phyloP scores from a whole-genome alignment of 2,797 vertebrate species.

The Galagoides demidoff region DNA sequence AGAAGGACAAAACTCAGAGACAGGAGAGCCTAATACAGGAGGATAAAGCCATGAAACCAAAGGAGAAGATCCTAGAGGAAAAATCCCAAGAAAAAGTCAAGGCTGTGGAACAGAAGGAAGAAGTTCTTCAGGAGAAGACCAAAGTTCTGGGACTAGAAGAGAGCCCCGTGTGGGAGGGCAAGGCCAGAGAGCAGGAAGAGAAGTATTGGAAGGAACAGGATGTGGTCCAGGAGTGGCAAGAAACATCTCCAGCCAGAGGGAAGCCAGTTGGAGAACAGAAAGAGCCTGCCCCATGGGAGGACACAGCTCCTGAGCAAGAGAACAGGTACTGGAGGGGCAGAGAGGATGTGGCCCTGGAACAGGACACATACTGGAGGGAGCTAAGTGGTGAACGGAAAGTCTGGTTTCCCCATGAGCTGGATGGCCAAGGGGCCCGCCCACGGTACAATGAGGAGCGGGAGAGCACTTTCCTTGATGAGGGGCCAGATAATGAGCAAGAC shows the following conservation, averaged over 20 bases:
- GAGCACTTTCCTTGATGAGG: constrained; percentile 95
- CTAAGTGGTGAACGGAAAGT: constrained; percentile 87
- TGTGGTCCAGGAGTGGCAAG: constrained; percentile 40
- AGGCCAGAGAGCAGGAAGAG: constrained; percentile 44
- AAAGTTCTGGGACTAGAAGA: constrained; percentile 32
- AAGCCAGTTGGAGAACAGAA: constrained; percentile 59
- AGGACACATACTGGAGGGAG: constrained; percentile 85
- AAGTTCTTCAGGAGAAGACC: constrained; percentile 44
- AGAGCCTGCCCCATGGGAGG: constrained; percentile 59
- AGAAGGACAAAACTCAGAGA: background rate
- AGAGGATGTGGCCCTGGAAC: constrained; percentile 59
- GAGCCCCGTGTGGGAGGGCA: background rate
- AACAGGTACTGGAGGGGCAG: constrained; percentile 69
- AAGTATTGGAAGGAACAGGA: constrained; percentile 52
- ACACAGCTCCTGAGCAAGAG: constrained; percentile 66
- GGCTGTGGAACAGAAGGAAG: constrained; percentile 43
- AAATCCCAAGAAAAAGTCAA: constrained; percentile 80
- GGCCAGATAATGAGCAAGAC: constrained; percentile 87
- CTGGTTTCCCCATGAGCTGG: constrained; percentile 89
- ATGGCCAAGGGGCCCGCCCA: constrained; percentile 86
- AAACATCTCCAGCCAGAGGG: constrained; percentile 16
- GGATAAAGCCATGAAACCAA: constrained; percentile 41
- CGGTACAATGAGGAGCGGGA: constrained; percentile 94
- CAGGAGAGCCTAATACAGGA: constrained; percentile 57
- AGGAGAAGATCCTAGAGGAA: constrained; percentile 71